These are phyloP conservation scores for Himalopsyche anomala DNA, from an alignment of 2,888 invertebrate genomes.

Conservation along the genomic window DNA sequence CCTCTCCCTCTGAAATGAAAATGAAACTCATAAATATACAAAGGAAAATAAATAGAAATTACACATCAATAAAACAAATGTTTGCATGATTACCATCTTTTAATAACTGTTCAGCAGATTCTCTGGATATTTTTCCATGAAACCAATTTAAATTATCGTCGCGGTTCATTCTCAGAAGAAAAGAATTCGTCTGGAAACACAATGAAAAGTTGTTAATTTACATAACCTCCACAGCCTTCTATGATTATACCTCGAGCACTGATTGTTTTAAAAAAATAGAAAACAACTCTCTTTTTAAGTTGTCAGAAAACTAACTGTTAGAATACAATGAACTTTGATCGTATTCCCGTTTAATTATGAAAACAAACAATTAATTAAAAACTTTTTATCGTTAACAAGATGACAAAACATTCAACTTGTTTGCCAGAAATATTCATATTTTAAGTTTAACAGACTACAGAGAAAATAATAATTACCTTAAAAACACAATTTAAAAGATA, in stretches of 20 bases:
- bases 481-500: background rate
- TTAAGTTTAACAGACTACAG: background rate
- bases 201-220: constrained; percentile 27
- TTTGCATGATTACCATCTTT: constrained; percentile 77
- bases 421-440: background rate
- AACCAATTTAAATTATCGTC: constrained; percentile 89
- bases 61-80: constrained; percentile 58
- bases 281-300: background rate
- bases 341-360: background rate
- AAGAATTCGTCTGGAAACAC: constrained; percentile 76
- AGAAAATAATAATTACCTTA: constrained; percentile 5
- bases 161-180: constrained; percentile 81
- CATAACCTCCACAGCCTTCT: constrained; percentile 32
- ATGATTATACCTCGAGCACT: background rate
- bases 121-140: constrained; percentile 87
- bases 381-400: background rate
- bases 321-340: constrained; percentile 8
- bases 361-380: constrained; percentile 28
- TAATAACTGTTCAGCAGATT: constrained; percentile 84
- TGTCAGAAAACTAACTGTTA: background rate
- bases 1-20: constrained; percentile 79
- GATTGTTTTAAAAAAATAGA: background rate
- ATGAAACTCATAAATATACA: constrained; percentile 57
- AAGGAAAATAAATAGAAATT: constrained; percentile 46
- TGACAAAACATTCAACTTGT: background rate